Evolutionary conservation across 2,888 invertebrate species (phyloP).

Genomic region (Zelleria hepariella): DNA sequence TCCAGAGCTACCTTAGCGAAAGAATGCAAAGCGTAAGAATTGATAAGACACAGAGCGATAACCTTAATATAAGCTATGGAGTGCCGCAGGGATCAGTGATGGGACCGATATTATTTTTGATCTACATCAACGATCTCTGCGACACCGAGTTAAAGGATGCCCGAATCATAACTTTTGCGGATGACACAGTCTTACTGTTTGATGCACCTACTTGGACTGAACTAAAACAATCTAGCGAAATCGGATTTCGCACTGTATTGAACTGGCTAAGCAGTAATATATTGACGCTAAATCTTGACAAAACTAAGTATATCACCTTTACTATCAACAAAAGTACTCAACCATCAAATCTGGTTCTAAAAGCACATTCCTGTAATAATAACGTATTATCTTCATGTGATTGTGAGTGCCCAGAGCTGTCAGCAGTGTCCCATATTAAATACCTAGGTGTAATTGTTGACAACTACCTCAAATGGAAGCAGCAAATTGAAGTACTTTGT

Average conservation of each 20-base stretch:
- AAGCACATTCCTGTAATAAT: background rate
- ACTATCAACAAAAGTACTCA: background rate
- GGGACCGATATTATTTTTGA: background rate
- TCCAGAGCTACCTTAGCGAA: too few species aligned
- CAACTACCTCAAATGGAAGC: background rate
- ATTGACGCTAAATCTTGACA: background rate
- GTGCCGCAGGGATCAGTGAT: too few species aligned
- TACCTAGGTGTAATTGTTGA: background rate
- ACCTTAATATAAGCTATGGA: too few species aligned
- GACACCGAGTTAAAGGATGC: background rate
- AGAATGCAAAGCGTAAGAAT: too few species aligned
- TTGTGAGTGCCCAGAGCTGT: background rate
- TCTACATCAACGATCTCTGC: background rate
- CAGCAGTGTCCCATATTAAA: too few species aligned
- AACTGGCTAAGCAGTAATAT: background rate
- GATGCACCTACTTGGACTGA: background rate
- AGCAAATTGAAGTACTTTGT: background rate
- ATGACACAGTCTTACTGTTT: background rate
- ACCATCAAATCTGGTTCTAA: background rate
- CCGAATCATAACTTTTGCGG: background rate
- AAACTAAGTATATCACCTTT: background rate
- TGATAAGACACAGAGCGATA: too few species aligned
- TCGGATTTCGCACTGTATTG: background rate
- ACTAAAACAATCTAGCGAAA: background rate
- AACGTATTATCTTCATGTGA: background rate